Conservation (phyloP, 2,797 vertebrate species). For the Eulemur coronatus region DNA sequence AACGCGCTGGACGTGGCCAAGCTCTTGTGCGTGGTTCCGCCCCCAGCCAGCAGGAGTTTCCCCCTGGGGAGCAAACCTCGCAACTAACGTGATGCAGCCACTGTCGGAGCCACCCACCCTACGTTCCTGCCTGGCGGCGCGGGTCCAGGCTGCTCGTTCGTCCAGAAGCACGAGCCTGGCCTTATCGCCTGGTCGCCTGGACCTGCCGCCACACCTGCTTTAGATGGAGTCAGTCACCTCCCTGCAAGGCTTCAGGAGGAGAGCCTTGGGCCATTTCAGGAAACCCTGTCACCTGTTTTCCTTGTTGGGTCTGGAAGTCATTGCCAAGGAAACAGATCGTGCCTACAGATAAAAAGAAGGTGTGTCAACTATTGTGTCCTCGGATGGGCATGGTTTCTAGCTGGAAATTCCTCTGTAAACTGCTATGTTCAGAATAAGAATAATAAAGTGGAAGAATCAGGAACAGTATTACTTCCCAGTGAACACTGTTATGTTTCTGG, state of each 20-base stretch:
- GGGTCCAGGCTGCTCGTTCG: not conserved
- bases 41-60: not conserved
- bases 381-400: rapidly evolving
- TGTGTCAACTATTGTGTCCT: not conserved
- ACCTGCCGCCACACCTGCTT: not conserved
- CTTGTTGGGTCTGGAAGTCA: not conserved
- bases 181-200: not conserved
- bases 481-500: not conserved
- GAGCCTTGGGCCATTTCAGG: not conserved
- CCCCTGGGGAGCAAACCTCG: not conserved
- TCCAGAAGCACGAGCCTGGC: not conserved
- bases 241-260: not conserved
- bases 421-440: not conserved
- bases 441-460: not conserved
- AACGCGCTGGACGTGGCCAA: not conserved
- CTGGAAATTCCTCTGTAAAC: not conserved
- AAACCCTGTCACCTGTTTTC: not conserved
- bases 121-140: not conserved
- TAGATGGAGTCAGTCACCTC: not conserved
- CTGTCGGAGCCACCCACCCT: not conserved
- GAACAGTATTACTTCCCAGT: not conserved
- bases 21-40: conserved; percentile 20
- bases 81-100: not conserved
- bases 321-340: not conserved
- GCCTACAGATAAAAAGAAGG: not conserved